Conservation (phyloP, 1,140 invertebrate genomes). For the Drosophila tristis region DNA sequence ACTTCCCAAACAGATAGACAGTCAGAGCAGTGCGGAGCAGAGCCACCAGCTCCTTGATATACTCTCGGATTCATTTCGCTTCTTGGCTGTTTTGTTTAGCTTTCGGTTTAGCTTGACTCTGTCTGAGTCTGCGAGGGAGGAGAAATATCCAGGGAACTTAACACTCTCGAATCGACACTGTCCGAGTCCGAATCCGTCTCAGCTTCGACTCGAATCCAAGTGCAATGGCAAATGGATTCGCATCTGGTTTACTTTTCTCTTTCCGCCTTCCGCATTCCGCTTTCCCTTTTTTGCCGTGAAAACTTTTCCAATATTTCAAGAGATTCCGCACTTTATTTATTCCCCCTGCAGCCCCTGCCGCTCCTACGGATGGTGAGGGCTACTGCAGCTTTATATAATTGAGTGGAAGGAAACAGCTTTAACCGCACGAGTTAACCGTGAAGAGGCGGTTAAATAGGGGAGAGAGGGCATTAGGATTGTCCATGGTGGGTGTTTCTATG, state of each 20-base stretch:
- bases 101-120: conserved; percentile 10
- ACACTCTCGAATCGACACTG: conserved; percentile 7
- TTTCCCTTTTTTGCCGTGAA: conserved; percentile 22
- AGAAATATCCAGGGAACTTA: conserved; percentile 6
- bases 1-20: no score
- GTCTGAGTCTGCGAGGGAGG: no score
- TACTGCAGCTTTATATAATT: conserved; percentile 67
- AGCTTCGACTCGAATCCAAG: conserved; percentile 17
- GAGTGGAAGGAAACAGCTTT: conserved; percentile 71
- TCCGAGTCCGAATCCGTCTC: conserved; percentile 24
- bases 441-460: conserved; percentile 23
- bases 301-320: conserved; percentile 71
- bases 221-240: conserved; percentile 46
- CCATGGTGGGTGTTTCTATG: conserved; percentile 12
- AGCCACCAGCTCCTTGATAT: not conserved
- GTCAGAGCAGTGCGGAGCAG: no score
- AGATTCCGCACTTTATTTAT: conserved; percentile 59
- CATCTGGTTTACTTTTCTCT: conserved; percentile 18
- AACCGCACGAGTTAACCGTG: conserved; percentile 65
- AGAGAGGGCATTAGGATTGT: not conserved
- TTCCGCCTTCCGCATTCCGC: not conserved
- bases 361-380: not conserved
- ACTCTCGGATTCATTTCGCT: conserved; percentile 30
- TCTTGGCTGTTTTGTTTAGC: conserved; percentile 25
- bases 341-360: conserved; percentile 6